Base-by-base conservation (phyloP, 2,888 invertebrate genomes). In the Noctua comes region DNA sequence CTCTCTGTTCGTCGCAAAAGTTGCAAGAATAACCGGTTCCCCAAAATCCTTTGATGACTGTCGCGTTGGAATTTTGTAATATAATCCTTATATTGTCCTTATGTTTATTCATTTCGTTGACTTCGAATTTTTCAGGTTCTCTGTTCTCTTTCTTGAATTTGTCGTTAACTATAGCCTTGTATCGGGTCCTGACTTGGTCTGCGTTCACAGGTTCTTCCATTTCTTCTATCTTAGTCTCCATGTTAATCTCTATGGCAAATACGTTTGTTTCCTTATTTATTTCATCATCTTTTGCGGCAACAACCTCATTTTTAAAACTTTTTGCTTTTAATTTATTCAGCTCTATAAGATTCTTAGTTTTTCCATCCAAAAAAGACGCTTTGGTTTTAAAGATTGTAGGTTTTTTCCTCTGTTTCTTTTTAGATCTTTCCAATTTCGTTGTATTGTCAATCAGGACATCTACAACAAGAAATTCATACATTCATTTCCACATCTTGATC, bases 1-100 rank as follows among this genome's bases (percentile, higher is more conserved):
- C 65, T 76, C 73, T 90, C 0, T 88, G 86, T 68, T 86, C 68
- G 0, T 86, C 43, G 69, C 93, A 93, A 75, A 90, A 88, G 21
- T 75, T 85, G 62, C 93, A 93, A 10, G 77, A 80, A 77, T 90
- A 93, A 0, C 90, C 90, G 0, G 66, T 68, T 2, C 88, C 86
- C 84, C 89, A 87, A 24, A 85, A 87, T 0, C 88, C 88, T 73
- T 88, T 89, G 18, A 93, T 82, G 2, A 92, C 83, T 0, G 92
- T 92, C 0, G 93, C 93, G 77, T 92, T 93, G 0, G 93, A 91
- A 68, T 79, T 66, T 57, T 85, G 73, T 43, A 91, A 59, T 73
- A 91, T 84, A 10, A 76, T 76, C 24, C 31, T 83, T 18, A 91
- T 79, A 54, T 91, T 91, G 4, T 90, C 84, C 79, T 79, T 91